phyloP scores from a whole-genome alignment of 2,113 vertebrate species.

The Saguinus midas region DNA sequence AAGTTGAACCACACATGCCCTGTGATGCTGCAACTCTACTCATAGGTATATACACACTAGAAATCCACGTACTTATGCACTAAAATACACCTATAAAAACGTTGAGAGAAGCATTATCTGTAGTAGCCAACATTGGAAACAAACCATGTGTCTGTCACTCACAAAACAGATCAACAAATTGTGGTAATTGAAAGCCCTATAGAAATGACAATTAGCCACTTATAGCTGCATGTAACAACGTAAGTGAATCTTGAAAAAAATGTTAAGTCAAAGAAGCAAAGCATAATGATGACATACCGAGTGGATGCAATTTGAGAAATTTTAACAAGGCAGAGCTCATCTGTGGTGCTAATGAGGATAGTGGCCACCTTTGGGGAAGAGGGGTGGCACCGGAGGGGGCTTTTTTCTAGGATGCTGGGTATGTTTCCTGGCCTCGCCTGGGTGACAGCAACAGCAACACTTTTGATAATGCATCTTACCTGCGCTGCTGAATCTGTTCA shows the following conservation, averaged over 20 bases:
- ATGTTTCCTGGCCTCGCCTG: not conserved
- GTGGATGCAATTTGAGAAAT: not conserved
- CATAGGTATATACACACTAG: not conserved
- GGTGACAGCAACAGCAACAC: no score
- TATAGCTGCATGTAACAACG: not conserved
- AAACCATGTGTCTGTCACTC: not conserved
- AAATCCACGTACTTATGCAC: fast-evolving
- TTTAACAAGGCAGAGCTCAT: not conserved
- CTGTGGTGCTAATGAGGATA: no score
- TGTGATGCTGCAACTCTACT: fast-evolving
- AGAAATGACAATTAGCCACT: not conserved
- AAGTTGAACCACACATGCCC: not conserved
- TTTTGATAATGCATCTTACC: not conserved
- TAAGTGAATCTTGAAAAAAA: not conserved
- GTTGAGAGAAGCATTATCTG: not conserved
- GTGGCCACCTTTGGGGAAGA: not conserved
- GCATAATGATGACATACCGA: not conserved
- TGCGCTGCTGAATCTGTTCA: not conserved
- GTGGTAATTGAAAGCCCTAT: not conserved
- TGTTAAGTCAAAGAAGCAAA: not conserved
- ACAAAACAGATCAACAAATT: not conserved
- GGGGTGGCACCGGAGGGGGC: fast-evolving
- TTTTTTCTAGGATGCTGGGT: no score
- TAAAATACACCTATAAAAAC: not conserved
- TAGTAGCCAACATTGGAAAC: not conserved